These are phyloP conservation scores for Chloebia gouldiae DNA, from an alignment of 2,113 vertebrate genomes.

Conservation along the genomic window DNA sequence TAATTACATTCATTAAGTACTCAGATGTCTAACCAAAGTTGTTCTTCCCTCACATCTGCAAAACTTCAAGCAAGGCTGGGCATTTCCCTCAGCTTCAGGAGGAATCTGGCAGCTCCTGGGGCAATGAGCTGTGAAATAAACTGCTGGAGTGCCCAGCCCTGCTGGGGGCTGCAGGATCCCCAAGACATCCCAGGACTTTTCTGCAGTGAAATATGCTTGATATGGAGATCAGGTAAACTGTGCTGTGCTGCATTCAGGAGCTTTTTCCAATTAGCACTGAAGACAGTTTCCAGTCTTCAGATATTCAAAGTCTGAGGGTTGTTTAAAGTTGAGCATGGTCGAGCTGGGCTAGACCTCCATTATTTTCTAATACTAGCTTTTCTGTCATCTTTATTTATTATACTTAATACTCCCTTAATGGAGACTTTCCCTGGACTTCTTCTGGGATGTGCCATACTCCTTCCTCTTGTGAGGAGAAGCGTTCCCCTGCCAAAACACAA, in stretches of 20 bases:
- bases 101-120: background rate
- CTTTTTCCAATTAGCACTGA: background rate
- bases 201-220: background rate
- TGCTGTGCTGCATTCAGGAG: background rate
- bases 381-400: background rate
- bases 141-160: background rate
- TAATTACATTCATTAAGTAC: background rate
- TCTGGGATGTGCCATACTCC: background rate
- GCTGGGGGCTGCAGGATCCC: background rate
- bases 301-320: background rate
- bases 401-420: background rate
- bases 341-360: background rate
- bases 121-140: background rate
- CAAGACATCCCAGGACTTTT: background rate
- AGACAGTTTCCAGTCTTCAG: background rate
- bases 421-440: background rate
- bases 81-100: rapidly evolving
- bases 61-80: background rate
- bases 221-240: background rate
- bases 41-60: background rate
- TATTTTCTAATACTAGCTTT: background rate
- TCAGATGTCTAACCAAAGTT: background rate
- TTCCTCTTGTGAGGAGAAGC: background rate
- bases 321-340: background rate
- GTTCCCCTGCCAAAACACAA: background rate